A percentile compares a stretch with the other conserved stretches of the same genome.
phyloP scores from a whole-genome alignment of 2,888 invertebrate species.

The Brachyptera putata region DNA sequence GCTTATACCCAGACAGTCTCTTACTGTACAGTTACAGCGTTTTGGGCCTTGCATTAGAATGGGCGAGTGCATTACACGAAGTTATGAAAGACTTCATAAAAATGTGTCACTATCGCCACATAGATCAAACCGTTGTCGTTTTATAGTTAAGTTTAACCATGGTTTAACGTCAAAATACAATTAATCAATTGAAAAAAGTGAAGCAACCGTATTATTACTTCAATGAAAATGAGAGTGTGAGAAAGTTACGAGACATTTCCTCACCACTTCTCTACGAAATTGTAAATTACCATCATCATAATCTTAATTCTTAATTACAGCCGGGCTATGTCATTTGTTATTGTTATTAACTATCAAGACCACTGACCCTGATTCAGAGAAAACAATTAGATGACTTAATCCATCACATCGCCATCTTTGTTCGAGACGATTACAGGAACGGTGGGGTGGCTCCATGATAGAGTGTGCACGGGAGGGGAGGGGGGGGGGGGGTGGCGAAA shows the following conservation, averaged over 20 bases:
- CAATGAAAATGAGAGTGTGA: constrained; percentile 18
- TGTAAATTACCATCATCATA: background rate
- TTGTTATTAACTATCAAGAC: background rate
- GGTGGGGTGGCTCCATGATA: no score
- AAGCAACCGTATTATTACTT: constrained; percentile 9
- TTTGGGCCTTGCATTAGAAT: no score
- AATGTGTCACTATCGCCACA: background rate
- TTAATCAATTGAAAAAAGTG: constrained; percentile 18
- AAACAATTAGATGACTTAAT: constrained; percentile 11
- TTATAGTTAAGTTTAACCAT: background rate
- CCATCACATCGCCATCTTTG: constrained; percentile 12
- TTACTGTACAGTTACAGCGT: no score
- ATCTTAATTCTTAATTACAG: background rate
- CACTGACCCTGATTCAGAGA: constrained; percentile 19
- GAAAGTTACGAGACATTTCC: constrained; percentile 5
- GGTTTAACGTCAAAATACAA: constrained; percentile 11
- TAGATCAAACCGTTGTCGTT: background rate
- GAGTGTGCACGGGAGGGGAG: background rate
- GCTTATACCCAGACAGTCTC: constrained; percentile 1
- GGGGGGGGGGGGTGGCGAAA: background rate
- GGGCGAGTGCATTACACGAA: no score
- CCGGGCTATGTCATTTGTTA: constrained; percentile 9
- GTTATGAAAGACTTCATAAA: background rate
- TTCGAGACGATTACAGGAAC: background rate
- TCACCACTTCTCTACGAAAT: background rate